A percentile compares a stretch with the other conserved stretches of the same genome.
phyloP scores from a whole-genome alignment of 2,888 invertebrate genomes.

The Argynnis bischoffii region DNA sequence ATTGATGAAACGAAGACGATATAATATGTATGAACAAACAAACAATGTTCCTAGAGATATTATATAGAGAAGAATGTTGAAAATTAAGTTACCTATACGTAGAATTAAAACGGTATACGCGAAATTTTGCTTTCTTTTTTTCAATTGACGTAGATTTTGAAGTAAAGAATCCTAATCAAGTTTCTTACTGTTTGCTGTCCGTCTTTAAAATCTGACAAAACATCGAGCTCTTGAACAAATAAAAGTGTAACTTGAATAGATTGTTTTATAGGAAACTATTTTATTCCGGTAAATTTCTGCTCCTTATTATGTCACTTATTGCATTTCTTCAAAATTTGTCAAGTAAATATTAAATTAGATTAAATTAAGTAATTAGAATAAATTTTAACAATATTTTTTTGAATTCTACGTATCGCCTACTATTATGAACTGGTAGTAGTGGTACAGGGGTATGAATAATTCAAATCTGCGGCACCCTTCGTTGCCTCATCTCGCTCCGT shows the following conservation, averaged over 20 bases:
- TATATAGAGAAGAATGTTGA: no score
- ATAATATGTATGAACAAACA: no score
- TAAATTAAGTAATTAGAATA: no score
- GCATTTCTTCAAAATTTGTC: no score
- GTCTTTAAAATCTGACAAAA: neutral
- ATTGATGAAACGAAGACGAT: no score
- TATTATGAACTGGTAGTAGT: conserved; percentile 57
- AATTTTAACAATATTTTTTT: conserved; percentile 19
- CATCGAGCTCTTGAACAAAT: neutral
- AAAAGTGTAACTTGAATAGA: conserved; percentile 23
- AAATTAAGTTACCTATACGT: no score
- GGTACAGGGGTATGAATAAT: conserved; percentile 65
- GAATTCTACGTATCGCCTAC: conserved; percentile 46
- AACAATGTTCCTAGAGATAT: no score
- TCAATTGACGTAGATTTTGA: neutral
- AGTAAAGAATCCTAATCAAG: neutral
- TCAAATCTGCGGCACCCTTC: conserved; percentile 60
- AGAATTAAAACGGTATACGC: no score
- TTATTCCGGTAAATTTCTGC: conserved; percentile 6
- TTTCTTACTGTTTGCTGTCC: neutral
- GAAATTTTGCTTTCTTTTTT: no score
- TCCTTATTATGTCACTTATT: no score
- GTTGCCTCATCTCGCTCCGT: conserved; percentile 46
- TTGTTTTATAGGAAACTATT: conserved; percentile 46
- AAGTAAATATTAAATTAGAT: no score